Base-by-base conservation (phyloP, 2,888 invertebrate species). In the Gandaritis pyraliata region DNA sequence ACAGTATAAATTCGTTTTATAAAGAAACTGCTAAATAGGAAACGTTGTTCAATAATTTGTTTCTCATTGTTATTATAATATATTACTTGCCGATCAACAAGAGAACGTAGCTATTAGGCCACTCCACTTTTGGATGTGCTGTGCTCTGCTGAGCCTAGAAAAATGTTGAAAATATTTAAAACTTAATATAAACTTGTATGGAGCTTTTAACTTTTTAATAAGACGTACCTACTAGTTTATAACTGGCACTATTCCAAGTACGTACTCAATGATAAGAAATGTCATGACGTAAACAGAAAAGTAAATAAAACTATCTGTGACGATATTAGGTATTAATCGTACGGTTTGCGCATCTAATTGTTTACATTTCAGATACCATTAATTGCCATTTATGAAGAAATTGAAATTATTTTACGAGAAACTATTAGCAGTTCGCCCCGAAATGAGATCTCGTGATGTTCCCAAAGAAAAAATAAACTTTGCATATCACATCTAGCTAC, bases 141-240 rank as follows among this genome's bases (percentile, higher is more conserved):
- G 15, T 16, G 41, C 1, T n/a, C n/a, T n/a, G n/a, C 41, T 15
- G 1, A 41, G 58, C 45, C 33, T 51, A 54, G 13, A 60, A 57
- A 72, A 57, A 55, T 48, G 48, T 65, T 53, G 30, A 53, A 60
- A 65, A 62, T 46, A n/a, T 68, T 36, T 51, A 23, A 5, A 5
- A 48, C 16, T 15, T 3, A 15, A 69, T 64, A 57, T 54, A 49
- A 64, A 58, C 48, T 69, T 72, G 60, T 49, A 54, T 52, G 41
- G 58, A 43, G 16, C 15, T 43, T 43, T 33, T 33, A 33, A 33
- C 33, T 33, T 33, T 6, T 11, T 45, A 18, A 29, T 23, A 47
- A 33, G 29, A 47, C n/a, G 12, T 47, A 47, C 45, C 18, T 23
- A 23, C 23, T 5, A 33, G 10, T 33, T 33, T 33, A 33, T 33